Base-by-base conservation (phyloP, 2,888 invertebrate species). In the Glaucopsyche alexis region DNA sequence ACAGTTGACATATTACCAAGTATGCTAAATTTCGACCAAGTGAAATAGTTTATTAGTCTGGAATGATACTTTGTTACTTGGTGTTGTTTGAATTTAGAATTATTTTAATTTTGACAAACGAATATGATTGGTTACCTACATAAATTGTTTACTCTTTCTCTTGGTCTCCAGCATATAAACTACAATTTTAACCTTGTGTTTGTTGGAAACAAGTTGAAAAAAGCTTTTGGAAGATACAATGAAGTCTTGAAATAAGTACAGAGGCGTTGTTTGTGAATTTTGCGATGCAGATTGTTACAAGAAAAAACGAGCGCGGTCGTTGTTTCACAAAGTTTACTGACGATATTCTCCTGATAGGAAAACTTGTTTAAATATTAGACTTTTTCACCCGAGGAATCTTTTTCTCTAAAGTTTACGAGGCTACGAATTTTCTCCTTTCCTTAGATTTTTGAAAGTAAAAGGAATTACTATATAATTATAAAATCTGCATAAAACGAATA, bases 361-460 rank as follows among this genome's bases (percentile, higher is more conserved):
- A 60, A 60, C 60, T 60, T 60, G 55, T 60, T 60, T 60, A 60
- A 60, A 60, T 60, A 60, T 38, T 60, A 60, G 60, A 13, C 60
- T 60, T 19, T 1, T 19, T 60, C 60, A 60, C 14, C 60, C 29
- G 38, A 60, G 38, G 29, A 60, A 60, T 60, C 29, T 38, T 60
- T 47, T 47, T 13, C 8, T 42, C 16, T 13, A 29, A 38, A 60
- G 13, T 60, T 60, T 29, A 13, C 7, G 60, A 29, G 60, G 29
- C 60, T 38, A 14, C 60, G 13, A 13, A 60, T 29, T 60, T 60
- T 55, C n/a, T 60, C 7, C 29, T 29, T 7, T 52, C 16, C 1
- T 2, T 16, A 16, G 16, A 16, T 16, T 55, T 19, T 11, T 55
- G 19, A 55, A 29, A 29, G 29, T 29, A 29, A 29, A 29, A 29